Base-by-base conservation (phyloP, 2,113 vertebrate species). In the Aspiorhynchus laticeps region DNA sequence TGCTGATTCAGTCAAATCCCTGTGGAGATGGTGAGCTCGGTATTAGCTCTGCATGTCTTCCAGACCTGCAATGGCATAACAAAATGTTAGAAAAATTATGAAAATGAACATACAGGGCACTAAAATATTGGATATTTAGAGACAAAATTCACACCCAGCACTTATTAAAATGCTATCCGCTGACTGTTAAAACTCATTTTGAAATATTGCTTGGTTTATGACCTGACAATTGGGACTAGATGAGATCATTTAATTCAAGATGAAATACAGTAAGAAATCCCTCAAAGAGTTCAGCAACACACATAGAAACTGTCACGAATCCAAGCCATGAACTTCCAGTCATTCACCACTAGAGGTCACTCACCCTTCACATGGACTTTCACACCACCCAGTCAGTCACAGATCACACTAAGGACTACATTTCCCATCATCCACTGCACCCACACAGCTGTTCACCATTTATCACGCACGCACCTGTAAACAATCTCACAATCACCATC, bases 1-100 rank as follows among this genome's bases (percentile, higher is more conserved):
- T 33, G 65, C 82, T 78, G 83, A 84, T 84, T 43, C 59, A 84
- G 11, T 87, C 65, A 59, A 76, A 63, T n/a, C 33, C 31, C 48
- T 75, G 67, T 53, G 4, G 31, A 86, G 31, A 28, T 15, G 4
- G 48, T 1, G 12, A 36, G 67, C 81, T 33, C 81, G 46, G 63
- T 71, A 51, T 69, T 51, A 73, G 81, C 28, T 71, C 41, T 65
- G 63, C 17, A 15, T 21, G 26, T 69, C 38, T 69, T 81, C 79
- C 2, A 51, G n/a, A 69, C 26, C 61, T 69, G 14, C n/a, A 31
- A 24, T 3, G 17, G 63, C 12, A 83, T 65, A 43, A 63, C 36
- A 7, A 48, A 69, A 69, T 83, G 80, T 48, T 69, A 11, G 5
- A 83, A 43, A 31, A 7, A 43, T 41, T 26, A 80, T 26, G 7